Evolutionary conservation across 2,888 invertebrate genomes (phyloP).

Genomic region (Rhagonycha lutea): DNA sequence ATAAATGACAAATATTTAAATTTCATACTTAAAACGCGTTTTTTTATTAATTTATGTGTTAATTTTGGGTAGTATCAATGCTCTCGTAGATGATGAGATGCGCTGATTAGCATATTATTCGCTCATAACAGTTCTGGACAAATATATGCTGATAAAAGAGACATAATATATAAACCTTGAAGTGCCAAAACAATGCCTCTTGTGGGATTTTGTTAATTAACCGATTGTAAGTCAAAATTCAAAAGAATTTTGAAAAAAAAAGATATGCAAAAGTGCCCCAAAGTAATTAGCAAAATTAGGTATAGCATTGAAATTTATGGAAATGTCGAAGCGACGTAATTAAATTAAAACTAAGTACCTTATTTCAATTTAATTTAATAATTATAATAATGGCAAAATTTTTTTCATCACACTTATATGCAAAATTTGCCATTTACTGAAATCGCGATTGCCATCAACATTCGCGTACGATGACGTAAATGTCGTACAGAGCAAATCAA

Average conservation of each 20-base stretch:
- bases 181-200: neutral
- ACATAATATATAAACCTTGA: neutral
- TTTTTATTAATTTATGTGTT: neutral
- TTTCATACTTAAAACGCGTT: neutral
- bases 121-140: no score
- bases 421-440: neutral
- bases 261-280: neutral
- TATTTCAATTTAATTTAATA: neutral
- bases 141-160: no score
- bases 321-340: neutral
- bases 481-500: neutral
- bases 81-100: neutral
- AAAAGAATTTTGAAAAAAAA: neutral
- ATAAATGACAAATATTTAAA: neutral
- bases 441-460: neutral
- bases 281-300: neutral
- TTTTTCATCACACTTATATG: neutral
- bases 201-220: neutral
- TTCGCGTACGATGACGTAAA: neutral
- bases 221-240: neutral
- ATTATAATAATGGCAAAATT: neutral
- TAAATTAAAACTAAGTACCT: neutral
- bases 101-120: no score
- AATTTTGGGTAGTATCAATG: neutral
- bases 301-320: neutral